A percentile compares a stretch with the other conserved stretches of the same genome.
These are phyloP conservation scores for Pipra filicauda DNA, from an alignment of 2,113 vertebrate genomes.

Conservation along the genomic window DNA sequence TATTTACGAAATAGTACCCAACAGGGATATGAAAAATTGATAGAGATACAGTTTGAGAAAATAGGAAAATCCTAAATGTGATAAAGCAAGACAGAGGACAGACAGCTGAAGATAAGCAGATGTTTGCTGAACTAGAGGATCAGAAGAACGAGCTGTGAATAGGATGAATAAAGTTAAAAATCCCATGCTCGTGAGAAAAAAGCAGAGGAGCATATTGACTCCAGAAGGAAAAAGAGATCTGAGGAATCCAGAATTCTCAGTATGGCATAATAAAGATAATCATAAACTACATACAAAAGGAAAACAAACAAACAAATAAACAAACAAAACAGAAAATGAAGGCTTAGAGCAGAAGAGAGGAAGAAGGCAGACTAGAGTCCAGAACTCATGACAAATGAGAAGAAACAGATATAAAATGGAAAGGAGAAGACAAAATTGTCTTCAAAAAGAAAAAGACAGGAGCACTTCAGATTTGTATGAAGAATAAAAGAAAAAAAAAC, in stretches of 20 bases:
- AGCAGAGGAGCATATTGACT: background rate
- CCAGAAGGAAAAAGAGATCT: background rate
- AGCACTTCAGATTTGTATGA: background rate
- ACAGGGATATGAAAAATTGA: background rate
- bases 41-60: background rate
- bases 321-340: background rate
- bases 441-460: background rate
- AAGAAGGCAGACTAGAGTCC: background rate
- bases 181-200: background rate
- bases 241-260: background rate
- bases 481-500: background rate
- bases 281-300: background rate
- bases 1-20: background rate
- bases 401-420: background rate
- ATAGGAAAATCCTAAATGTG: accelerated
- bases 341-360: background rate
- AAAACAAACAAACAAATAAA: background rate
- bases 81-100: background rate
- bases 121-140: background rate
- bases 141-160: background rate
- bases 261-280: background rate
- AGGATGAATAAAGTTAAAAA: background rate
- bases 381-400: background rate
- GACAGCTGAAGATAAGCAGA: background rate
- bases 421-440: background rate